These are phyloP conservation scores for Hypsibius dujardini DNA, from an alignment of 1,140 invertebrate species.

Conservation along the genomic window DNA sequence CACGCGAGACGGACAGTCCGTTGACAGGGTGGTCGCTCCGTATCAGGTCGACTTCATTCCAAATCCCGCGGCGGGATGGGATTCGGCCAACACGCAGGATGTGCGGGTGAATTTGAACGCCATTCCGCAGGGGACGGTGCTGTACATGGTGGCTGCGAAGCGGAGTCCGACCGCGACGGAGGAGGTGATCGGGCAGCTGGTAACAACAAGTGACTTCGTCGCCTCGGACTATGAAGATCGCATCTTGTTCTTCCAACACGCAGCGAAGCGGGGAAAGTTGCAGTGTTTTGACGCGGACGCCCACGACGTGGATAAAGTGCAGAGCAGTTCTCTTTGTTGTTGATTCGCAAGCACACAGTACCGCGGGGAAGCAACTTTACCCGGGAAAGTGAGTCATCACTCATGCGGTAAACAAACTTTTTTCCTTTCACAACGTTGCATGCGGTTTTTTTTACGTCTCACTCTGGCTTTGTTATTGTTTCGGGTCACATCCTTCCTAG, in stretches of 20 bases:
- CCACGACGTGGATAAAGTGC: too few species aligned
- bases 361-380: too few species aligned
- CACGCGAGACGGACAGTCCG: not conserved
- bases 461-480: too few species aligned
- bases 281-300: not conserved
- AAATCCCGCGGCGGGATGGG: not conserved
- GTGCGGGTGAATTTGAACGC: not conserved
- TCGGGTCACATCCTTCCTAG: too few species aligned
- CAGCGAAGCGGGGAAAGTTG: not conserved
- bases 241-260: not conserved
- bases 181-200: not conserved
- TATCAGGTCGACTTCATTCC: not conserved
- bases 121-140: not conserved
- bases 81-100: not conserved
- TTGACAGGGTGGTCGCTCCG: conserved; percentile 1
- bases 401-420: too few species aligned
- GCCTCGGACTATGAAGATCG: conserved; percentile 1
- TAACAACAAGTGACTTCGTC: not conserved
- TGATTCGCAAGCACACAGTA: too few species aligned
- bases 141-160: conserved; percentile 1
- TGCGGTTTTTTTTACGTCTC: too few species aligned
- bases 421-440: too few species aligned
- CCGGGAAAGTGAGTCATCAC: too few species aligned
- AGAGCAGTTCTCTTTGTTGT: too few species aligned
- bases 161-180: not conserved